phyloP scores from a whole-genome alignment of 2,797 vertebrate species.

The Pipistrellus nathusii region DNA sequence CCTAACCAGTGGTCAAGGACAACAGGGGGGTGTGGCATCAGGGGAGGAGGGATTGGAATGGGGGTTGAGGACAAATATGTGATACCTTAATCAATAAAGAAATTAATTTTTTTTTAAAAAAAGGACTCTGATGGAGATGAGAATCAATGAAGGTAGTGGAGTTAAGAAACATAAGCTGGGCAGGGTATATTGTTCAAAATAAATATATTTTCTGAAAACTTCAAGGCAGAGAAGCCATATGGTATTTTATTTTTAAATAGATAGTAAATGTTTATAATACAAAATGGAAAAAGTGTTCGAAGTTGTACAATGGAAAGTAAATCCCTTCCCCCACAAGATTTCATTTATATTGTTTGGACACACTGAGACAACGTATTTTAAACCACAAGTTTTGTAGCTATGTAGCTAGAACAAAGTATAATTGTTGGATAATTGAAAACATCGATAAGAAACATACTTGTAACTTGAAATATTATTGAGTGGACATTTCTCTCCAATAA shows the following conservation, averaged over 20 bases:
- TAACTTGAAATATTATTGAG: background rate
- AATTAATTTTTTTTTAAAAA: background rate
- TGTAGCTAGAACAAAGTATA: background rate
- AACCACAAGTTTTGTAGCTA: background rate
- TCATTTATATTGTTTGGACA: background rate
- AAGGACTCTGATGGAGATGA: background rate
- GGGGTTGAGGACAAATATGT: no score
- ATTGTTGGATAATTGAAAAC: background rate
- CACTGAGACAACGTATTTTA: constrained; percentile 32
- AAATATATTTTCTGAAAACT: background rate
- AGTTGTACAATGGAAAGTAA: background rate
- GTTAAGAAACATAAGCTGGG: background rate
- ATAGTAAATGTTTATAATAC: background rate
- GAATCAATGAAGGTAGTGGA: background rate
- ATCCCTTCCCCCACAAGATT: background rate
- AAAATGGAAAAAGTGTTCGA: constrained; percentile 14
- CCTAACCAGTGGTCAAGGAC: no score
- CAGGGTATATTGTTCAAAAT: background rate
- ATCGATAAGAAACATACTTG: background rate
- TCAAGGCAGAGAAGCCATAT: background rate
- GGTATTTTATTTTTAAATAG: constrained; percentile 33
- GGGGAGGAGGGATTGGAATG: no score
- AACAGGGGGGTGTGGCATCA: no score
- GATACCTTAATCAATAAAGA: no score
- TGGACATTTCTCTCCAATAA: background rate